phyloP scores from a whole-genome alignment of 1,140 invertebrate species.

The Periplaneta americana region DNA sequence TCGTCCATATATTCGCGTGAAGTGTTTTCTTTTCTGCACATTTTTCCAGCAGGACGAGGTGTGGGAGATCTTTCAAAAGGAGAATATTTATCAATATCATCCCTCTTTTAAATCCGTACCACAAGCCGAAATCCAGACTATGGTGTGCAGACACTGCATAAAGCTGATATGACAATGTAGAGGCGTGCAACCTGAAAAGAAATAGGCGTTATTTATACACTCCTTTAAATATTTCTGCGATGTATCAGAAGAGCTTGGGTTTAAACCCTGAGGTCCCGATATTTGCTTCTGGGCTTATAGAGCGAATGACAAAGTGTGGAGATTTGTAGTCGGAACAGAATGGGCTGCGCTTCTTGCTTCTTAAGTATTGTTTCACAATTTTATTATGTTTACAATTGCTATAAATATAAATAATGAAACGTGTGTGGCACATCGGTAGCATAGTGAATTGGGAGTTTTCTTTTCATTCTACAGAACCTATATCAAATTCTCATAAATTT shows the following conservation, averaged over 20 bases:
- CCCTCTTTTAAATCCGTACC: background rate
- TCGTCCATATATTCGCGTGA: too few relatives aligned
- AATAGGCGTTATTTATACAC: background rate
- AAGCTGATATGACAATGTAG: background rate
- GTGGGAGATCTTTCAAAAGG: background rate
- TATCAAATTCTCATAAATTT: too few relatives aligned
- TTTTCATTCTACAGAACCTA: too few relatives aligned
- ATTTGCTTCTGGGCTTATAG: background rate
- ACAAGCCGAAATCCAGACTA: background rate
- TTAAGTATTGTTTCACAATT: too few relatives aligned
- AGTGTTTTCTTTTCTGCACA: too few relatives aligned
- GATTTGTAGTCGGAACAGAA: too few relatives aligned
- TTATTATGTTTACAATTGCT: too few relatives aligned
- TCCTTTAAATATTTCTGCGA: too few relatives aligned
- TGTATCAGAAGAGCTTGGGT: background rate
- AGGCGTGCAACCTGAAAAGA: background rate
- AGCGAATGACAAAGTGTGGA: background rate
- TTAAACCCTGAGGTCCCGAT: background rate
- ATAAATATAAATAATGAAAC: too few relatives aligned
- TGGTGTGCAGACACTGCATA: background rate
- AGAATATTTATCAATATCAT: background rate
- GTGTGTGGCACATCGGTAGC: too few relatives aligned
- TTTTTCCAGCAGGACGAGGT: background rate
- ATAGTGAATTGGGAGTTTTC: too few relatives aligned
- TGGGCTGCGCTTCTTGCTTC: too few relatives aligned